phyloP scores from a whole-genome alignment of 2,797 vertebrate genomes.

The Liparis tanakae region DNA sequence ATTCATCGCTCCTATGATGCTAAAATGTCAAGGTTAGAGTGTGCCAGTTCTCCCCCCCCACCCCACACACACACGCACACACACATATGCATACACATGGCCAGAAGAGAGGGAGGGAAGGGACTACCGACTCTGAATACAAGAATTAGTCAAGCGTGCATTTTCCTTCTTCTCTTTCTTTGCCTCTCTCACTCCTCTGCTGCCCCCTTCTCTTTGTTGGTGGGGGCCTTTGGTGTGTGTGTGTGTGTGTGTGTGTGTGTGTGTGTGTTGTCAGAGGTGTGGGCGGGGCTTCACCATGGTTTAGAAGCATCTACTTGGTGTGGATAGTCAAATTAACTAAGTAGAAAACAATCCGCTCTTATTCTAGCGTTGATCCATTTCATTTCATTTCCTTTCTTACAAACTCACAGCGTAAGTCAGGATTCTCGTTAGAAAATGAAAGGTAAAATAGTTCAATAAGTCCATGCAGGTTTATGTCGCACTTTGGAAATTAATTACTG shows the following conservation, averaged over 20 bases:
- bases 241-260: not conserved
- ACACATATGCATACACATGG: constrained; percentile 38
- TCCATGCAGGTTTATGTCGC: not conserved
- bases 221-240: constrained; percentile 41
- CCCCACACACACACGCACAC: constrained; percentile 30
- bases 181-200: constrained; percentile 49
- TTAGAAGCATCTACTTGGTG: constrained; percentile 11
- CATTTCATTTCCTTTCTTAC: no score
- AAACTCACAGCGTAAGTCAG: not conserved
- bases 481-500: not conserved
- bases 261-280: constrained; percentile 24
- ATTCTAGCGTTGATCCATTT: not conserved
- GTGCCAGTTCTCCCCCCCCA: constrained; percentile 55
- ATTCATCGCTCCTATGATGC: constrained; percentile 68
- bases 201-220: constrained; percentile 69
- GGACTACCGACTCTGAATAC: constrained; percentile 67
- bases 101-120: constrained; percentile 41
- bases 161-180: constrained; percentile 74
- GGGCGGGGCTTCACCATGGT: constrained; percentile 8
- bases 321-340: not conserved
- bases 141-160: constrained; percentile 76
- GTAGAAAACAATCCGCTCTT: not conserved
- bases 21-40: constrained; percentile 78
- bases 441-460: not conserved
- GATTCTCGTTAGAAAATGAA: not conserved